These are phyloP conservation scores for Brachycybe producta DNA, from an alignment of 2,888 invertebrate species.

Conservation along the genomic window DNA sequence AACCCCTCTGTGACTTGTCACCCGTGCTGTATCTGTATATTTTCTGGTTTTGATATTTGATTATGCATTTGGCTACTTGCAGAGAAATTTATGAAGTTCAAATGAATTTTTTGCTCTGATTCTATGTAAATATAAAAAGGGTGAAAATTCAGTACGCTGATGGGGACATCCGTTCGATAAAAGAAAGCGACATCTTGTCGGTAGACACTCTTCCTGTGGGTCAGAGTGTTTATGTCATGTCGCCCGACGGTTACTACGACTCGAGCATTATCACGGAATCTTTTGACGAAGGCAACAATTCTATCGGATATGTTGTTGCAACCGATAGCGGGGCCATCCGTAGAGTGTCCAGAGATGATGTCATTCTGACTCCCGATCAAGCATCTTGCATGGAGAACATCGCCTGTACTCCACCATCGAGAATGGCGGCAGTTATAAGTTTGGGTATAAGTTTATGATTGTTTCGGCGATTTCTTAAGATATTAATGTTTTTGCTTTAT, in stretches of 20 bases:
- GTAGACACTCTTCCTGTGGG: slow-evolving; percentile 9
- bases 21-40: too few relatives aligned
- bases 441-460: too few relatives aligned
- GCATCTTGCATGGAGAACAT: slow-evolving; percentile 7
- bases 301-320: neutral
- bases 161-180: slow-evolving; percentile 10
- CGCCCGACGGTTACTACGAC: slow-evolving; percentile 6
- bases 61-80: too few relatives aligned
- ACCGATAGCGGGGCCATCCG: neutral
- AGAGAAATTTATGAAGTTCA: too few relatives aligned
- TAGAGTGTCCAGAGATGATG: neutral
- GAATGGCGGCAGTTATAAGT: too few relatives aligned
- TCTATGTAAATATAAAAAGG: neutral
- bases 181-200: neutral
- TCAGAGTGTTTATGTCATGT: slow-evolving; percentile 10
- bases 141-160: slow-evolving; percentile 8
- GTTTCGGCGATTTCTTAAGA: too few relatives aligned
- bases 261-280: neutral
- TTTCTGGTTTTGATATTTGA: too few relatives aligned
- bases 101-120: neutral
- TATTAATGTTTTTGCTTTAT: neutral
- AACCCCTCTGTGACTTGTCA: too few relatives aligned
- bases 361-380: slow-evolving; percentile 7
- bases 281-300: neutral
- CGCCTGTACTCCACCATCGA: neutral